A percentile compares a stretch with the other conserved stretches of the same genome.
Evolutionary conservation across 2,113 vertebrate species (phyloP).

Genomic region (Engystomops pustulosus): DNA sequence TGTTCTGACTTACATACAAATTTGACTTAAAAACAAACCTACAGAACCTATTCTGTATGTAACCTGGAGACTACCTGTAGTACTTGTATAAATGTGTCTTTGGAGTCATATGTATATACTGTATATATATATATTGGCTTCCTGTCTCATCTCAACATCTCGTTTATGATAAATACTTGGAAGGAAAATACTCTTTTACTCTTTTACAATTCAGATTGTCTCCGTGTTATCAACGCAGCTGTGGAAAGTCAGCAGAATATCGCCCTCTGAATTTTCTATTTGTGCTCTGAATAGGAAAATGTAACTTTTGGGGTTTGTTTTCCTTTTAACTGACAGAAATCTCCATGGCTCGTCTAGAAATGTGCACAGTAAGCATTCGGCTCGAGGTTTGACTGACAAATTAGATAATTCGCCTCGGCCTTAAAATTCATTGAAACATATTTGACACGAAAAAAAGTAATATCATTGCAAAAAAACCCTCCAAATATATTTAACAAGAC

Average conservation of each 20-base stretch:
- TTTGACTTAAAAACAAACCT: too few relatives aligned
- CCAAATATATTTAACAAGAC: not conserved
- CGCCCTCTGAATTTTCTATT: not conserved
- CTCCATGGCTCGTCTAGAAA: not conserved
- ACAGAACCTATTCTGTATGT: too few relatives aligned
- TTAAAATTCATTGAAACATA: not conserved
- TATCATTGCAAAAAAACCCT: not conserved
- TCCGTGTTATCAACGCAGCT: not conserved
- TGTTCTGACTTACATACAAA: too few relatives aligned
- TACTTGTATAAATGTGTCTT: too few relatives aligned
- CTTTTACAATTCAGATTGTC: constrained; percentile 9
- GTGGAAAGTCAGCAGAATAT: constrained; percentile 10
- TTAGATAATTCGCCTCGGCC: not conserved
- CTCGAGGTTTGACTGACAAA: not conserved
- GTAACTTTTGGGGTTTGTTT: not conserved
- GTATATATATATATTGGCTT: too few relatives aligned
- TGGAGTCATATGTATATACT: too few relatives aligned
- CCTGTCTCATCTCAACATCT: not conserved
- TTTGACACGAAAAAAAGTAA: not conserved
- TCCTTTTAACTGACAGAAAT: not conserved
- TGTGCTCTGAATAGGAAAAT: not conserved
- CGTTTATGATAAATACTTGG: not conserved
- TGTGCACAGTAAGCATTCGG: not conserved
- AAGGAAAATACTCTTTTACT: not conserved
- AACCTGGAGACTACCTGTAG: too few relatives aligned